A percentile compares a stretch with the other conserved stretches of the same genome.
These are phyloP conservation scores for Drosophila melanica DNA, from an alignment of 1,140 invertebrate genomes.

Conservation along the genomic window DNA sequence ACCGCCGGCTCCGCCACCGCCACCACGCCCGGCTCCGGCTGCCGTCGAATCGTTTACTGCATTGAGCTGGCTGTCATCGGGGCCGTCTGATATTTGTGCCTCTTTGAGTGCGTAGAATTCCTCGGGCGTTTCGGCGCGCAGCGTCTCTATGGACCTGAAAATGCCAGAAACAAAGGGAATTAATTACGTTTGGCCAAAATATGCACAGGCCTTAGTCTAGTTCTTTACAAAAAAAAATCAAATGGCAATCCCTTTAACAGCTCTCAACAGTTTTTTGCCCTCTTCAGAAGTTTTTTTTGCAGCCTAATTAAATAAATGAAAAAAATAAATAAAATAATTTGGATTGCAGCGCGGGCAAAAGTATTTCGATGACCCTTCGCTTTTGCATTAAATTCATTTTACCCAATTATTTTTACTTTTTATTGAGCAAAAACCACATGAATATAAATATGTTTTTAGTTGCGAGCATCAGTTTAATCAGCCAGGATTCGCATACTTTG, in stretches of 20 bases:
- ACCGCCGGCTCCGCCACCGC: no score
- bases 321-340: constrained; percentile 8
- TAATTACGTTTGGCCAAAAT: not conserved
- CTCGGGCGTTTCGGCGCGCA: constrained; percentile 74
- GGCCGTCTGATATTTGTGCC: constrained; percentile 23
- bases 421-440: not conserved
- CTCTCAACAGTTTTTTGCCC: not conserved
- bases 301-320: constrained; percentile 9
- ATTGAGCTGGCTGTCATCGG: constrained; percentile 71
- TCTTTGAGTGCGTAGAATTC: constrained; percentile 69
- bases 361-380: constrained; percentile 13
- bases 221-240: not conserved
- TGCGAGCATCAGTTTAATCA: no score
- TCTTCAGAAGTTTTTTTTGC: constrained; percentile 29
- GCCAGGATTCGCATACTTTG: no score
- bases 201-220: not conserved
- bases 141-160: constrained; percentile 79
- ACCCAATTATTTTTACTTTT: constrained; percentile 28
- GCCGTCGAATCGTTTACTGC: constrained; percentile 35
- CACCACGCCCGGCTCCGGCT: no score
- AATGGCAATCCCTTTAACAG: constrained; percentile 1
- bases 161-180: constrained; percentile 9
- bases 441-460: not conserved
- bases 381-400: constrained; percentile 1
- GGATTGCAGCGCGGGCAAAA: constrained; percentile 6